phyloP scores from a whole-genome alignment of 2,113 vertebrate species.

The Apeltes quadracus region DNA sequence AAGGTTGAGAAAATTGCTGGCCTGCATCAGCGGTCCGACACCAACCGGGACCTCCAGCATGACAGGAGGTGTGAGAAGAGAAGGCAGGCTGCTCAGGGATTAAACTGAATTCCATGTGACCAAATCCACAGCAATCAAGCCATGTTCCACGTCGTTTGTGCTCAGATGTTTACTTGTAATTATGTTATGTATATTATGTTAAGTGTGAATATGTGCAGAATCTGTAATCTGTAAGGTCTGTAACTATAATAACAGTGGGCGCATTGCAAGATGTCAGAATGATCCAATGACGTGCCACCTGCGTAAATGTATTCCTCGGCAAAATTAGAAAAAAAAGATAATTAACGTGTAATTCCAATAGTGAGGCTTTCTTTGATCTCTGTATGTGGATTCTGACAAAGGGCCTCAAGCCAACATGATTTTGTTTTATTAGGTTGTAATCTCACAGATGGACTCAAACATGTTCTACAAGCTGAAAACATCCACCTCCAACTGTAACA shows the following conservation, averaged over 20 bases:
- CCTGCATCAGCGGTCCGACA: slow-evolving; percentile 52
- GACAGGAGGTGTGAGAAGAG: slow-evolving; percentile 40
- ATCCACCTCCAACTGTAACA: slow-evolving; percentile 46
- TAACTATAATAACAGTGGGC: neutral
- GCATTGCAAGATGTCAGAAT: slow-evolving; percentile 11
- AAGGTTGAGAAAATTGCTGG: slow-evolving; percentile 65
- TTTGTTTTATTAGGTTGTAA: slow-evolving; percentile 5
- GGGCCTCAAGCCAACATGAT: slow-evolving; percentile 3
- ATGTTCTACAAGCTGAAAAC: slow-evolving; percentile 44
- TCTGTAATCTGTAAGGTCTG: neutral
- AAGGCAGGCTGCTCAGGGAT: slow-evolving; percentile 39
- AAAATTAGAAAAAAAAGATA: neutral
- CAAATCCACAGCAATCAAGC: slow-evolving; percentile 16
- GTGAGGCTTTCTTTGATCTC: neutral
- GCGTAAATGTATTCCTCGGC: neutral
- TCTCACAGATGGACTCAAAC: slow-evolving; percentile 14
- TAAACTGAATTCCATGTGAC: slow-evolving; percentile 31
- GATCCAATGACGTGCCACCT: slow-evolving; percentile 2
- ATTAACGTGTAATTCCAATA: slow-evolving; percentile 12
- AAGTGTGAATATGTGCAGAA: too few species aligned
- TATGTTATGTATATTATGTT: too few species aligned
- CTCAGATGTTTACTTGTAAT: too few species aligned
- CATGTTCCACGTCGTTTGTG: neutral
- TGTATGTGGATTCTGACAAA: slow-evolving; percentile 26
- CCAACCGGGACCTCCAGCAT: slow-evolving; percentile 30